phyloP scores from a whole-genome alignment of 2,888 invertebrate genomes.

The Lymantria dispar region DNA sequence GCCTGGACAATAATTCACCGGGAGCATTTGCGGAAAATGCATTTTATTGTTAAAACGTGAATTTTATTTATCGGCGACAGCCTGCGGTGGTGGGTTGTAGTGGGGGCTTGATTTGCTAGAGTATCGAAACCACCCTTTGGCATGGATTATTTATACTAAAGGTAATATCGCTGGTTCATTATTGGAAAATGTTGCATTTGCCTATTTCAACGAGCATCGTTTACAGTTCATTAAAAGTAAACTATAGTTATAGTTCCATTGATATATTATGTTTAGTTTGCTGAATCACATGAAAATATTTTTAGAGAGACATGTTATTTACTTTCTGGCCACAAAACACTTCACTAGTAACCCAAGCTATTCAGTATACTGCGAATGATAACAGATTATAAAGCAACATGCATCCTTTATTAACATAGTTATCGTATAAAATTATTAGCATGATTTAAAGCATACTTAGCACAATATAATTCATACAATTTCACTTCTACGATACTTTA shows the following conservation, averaged over 20 bases:
- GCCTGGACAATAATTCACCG: constrained; percentile 77
- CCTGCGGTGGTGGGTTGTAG: constrained; percentile 58
- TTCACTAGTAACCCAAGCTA: too few relatives aligned
- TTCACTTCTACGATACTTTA: constrained; percentile 50
- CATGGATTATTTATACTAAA: constrained; percentile 80
- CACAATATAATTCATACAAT: constrained; percentile 62
- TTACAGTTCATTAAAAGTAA: constrained; percentile 76
- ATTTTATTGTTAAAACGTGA: constrained; percentile 83
- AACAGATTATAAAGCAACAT: not conserved
- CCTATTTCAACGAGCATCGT: constrained; percentile 70
- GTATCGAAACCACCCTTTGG: constrained; percentile 78
- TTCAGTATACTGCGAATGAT: too few relatives aligned
- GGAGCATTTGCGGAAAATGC: constrained; percentile 82
- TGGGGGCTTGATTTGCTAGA: constrained; percentile 78
- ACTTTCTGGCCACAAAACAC: too few relatives aligned
- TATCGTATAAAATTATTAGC: constrained; percentile 45
- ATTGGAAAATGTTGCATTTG: constrained; percentile 79
- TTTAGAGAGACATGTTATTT: too few relatives aligned
- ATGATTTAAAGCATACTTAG: constrained; percentile 59
- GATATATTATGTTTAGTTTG: too few relatives aligned
- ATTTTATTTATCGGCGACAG: constrained; percentile 82
- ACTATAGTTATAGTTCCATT: too few relatives aligned
- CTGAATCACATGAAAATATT: too few relatives aligned
- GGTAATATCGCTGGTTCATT: constrained; percentile 80
- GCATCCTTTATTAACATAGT: constrained; percentile 26